These are phyloP conservation scores for Phodopus roborovskii DNA, from an alignment of 2,113 vertebrate genomes.

Conservation along the genomic window DNA sequence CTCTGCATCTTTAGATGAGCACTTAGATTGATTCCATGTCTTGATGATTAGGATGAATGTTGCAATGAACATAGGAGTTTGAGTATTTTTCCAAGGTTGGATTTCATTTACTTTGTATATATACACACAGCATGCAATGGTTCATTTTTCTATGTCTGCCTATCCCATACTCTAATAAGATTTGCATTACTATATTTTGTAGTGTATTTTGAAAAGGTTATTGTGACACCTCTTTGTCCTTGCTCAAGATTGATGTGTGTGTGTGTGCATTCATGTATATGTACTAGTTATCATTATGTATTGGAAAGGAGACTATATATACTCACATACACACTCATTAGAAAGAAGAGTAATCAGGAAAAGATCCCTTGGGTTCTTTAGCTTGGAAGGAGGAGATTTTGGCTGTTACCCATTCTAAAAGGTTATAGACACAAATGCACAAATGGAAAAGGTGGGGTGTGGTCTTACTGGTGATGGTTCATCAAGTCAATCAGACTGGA, in stretches of 20 bases:
- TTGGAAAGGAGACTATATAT: background rate
- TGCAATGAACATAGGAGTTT: background rate
- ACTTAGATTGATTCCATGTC: background rate
- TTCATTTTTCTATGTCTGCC: background rate
- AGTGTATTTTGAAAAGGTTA: background rate
- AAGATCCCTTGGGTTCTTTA: background rate
- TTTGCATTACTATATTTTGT: background rate
- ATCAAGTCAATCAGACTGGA: slow-evolving; percentile 27
- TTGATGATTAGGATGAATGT: background rate
- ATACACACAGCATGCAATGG: background rate
- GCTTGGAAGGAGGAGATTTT: slow-evolving; percentile 1
- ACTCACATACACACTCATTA: background rate
- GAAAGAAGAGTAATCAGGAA: background rate
- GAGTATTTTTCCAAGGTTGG: background rate
- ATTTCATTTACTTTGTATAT: background rate
- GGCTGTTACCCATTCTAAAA: background rate
- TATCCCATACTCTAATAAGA: background rate
- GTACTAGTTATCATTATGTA: background rate
- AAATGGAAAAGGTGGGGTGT: background rate
- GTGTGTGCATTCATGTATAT: background rate
- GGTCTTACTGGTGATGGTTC: background rate
- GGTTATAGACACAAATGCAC: slow-evolving; percentile 17
- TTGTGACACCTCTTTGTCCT: background rate
- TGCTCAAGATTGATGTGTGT: background rate
- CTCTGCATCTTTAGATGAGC: background rate